Evolutionary conservation across 2,113 vertebrate species (phyloP).

Genomic region (Python bivittatus): DNA sequence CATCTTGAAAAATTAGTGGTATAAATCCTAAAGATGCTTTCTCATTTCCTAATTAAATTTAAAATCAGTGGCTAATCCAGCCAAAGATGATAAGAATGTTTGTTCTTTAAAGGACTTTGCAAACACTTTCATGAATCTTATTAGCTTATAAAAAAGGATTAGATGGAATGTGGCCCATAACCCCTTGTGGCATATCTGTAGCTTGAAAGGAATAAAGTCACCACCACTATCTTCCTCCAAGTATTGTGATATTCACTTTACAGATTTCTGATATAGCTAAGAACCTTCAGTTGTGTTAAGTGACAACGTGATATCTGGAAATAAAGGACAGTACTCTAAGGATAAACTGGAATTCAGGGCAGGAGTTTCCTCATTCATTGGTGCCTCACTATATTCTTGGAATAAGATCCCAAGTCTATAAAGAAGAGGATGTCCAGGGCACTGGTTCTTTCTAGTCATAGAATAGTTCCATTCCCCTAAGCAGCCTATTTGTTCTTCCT

Average conservation of each 20-base stretch:
- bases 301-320: neutral
- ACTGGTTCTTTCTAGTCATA: no score
- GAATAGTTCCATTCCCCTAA: neutral
- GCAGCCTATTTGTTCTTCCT: neutral
- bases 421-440: neutral
- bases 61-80: neutral
- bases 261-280: neutral
- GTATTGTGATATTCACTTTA: neutral
- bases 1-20: neutral
- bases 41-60: neutral
- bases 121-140: neutral
- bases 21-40: neutral
- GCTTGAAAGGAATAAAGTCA: neutral
- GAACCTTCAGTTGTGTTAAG: neutral
- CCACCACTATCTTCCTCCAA: neutral
- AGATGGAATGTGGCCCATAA: neutral
- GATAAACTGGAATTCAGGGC: neutral
- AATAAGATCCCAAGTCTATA: neutral
- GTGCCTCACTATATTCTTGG: neutral
- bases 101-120: neutral
- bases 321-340: neutral
- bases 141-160: neutral
- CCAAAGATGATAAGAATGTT: neutral
- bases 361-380: neutral
- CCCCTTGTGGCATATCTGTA: neutral